Evolutionary conservation across 2,888 invertebrate species (phyloP).

Genomic region (Seira sanloemensis): DNA sequence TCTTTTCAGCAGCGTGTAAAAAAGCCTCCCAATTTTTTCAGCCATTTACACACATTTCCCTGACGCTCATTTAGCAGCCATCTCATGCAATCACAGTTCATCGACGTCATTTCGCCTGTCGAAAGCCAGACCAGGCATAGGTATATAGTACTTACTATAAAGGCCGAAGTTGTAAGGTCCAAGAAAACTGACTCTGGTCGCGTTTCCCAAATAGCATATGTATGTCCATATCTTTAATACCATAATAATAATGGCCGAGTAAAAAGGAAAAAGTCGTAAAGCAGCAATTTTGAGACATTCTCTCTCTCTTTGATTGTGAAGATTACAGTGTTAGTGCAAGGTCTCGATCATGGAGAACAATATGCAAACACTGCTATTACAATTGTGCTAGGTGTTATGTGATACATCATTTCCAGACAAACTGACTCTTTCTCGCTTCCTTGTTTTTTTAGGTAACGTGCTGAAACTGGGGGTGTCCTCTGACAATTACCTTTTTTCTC

Average conservation of each 20-base stretch:
- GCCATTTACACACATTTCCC: no score
- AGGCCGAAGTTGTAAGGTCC: no score
- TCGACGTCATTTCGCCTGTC: no score
- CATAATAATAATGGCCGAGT: neutral
- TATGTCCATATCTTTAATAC: neutral
- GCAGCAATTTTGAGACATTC: constrained; percentile 53
- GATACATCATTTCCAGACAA: neutral
- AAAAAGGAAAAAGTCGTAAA: constrained; percentile 34
- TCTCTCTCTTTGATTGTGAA: constrained; percentile 46
- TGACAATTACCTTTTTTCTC: neutral
- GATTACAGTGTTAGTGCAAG: constrained; percentile 52
- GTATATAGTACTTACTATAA: no score
- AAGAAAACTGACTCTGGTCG: no score
- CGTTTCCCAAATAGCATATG: no score
- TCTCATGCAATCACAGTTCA: neutral
- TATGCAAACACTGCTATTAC: neutral
- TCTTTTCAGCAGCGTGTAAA: no score
- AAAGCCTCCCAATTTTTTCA: no score
- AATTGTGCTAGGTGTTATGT: neutral
- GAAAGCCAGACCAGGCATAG: no score
- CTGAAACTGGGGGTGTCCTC: neutral
- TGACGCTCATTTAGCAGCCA: neutral
- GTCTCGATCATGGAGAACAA: constrained; percentile 44
- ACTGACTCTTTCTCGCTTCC: constrained; percentile 1
- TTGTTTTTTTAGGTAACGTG: neutral